Conservation (phyloP, 2,113 vertebrate species). For the Steatornis caripensis region DNA sequence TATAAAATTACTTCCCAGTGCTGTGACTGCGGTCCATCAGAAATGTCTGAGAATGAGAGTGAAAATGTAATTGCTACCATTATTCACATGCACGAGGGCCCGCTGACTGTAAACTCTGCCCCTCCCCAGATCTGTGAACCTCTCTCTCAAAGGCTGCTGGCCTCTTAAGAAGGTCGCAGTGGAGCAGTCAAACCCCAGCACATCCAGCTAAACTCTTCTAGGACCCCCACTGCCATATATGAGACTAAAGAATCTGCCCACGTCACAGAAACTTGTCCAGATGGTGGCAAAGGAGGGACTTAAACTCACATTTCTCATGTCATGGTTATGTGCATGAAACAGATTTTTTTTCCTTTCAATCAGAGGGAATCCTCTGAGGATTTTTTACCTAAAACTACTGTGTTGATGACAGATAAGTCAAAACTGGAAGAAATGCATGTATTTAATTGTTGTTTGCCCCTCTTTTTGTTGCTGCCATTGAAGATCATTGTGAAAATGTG, state of each 20-base stretch:
- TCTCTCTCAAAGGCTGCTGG: background rate
- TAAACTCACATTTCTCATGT: background rate
- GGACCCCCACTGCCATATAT: background rate
- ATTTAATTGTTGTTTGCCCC: background rate
- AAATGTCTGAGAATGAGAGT: background rate
- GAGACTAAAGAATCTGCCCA: background rate
- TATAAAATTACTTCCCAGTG: background rate
- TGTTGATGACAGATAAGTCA: background rate
- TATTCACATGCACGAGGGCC: background rate
- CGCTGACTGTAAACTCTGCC: background rate
- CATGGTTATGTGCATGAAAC: background rate
- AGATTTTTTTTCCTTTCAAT: background rate
- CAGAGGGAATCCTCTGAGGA: background rate
- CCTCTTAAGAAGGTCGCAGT: background rate
- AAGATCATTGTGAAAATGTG: background rate
- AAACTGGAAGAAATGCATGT: background rate
- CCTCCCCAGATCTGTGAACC: background rate
- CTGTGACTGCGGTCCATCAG: background rate
- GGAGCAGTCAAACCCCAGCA: background rate
- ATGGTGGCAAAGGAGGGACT: background rate
- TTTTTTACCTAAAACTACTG: background rate
- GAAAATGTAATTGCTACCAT: background rate
- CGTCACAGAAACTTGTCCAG: background rate
- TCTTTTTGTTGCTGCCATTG: background rate
- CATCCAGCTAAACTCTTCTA: background rate